A percentile compares a stretch with the other conserved stretches of the same genome.
Conservation (phyloP, 2,797 vertebrate species). For the Fringilla coelebs region DNA sequence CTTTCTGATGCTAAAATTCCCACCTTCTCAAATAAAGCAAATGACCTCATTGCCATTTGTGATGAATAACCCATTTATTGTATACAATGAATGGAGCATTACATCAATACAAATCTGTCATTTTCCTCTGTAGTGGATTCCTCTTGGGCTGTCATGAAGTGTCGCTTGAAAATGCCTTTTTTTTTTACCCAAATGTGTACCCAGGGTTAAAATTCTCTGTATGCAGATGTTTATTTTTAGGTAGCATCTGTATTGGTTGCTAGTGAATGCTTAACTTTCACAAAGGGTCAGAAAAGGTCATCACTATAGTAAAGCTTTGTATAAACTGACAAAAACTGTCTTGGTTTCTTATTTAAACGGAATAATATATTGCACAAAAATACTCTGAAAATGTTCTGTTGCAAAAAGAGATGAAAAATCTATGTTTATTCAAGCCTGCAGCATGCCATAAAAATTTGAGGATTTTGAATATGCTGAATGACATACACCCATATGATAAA, state of each 20-base stretch:
- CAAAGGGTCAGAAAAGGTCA: conserved; percentile 37
- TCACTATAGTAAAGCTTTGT: conserved; percentile 40
- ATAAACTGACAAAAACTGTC: conserved; percentile 15
- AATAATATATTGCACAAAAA: conserved; percentile 19
- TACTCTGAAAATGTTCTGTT: background rate
- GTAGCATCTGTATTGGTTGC: background rate
- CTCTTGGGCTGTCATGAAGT: background rate
- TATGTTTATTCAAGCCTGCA: conserved; percentile 35
- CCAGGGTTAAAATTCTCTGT: conserved; percentile 46
- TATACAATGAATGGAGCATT: background rate
- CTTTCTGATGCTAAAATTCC: background rate
- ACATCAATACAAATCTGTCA: background rate
- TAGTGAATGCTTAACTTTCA: conserved; percentile 55
- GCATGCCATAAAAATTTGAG: background rate
- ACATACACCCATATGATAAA: background rate
- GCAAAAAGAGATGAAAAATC: conserved; percentile 22
- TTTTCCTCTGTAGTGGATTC: conserved; percentile 23
- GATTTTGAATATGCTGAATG: conserved; percentile 27
- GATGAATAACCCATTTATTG: background rate
- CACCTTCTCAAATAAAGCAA: background rate
- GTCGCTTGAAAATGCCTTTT: conserved; percentile 11
- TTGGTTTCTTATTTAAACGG: conserved; percentile 39
- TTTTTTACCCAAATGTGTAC: background rate
- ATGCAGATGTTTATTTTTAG: conserved; percentile 65
- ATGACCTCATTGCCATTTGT: background rate